Base-by-base conservation (phyloP, 1,140 invertebrate genomes). In the Heliconius nattereri region DNA sequence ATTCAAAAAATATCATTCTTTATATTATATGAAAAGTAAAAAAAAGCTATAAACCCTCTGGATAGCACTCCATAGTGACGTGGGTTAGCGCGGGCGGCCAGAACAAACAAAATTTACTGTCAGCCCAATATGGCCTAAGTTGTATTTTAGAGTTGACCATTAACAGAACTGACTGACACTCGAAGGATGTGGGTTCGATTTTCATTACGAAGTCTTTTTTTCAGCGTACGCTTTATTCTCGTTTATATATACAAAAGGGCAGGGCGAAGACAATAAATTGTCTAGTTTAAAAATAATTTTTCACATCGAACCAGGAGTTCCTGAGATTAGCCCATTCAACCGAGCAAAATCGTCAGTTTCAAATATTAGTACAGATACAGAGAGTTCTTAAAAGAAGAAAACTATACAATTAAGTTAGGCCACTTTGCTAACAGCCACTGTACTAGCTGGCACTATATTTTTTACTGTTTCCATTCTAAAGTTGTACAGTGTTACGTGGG, bases 1-100 rank as follows among this genome's bases (percentile, higher is more conserved):
- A 90, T 92, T 91, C 86, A 90, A 90, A 85, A 90, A 94, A 92
- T 92, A 94, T 92, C 91, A 91, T 93, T 92, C 91, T 89, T 89
- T 83, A 88, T 84, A 88, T 86, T 57, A 83, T 85, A 86, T 81
- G 85, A 88, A 91, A 89, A 84, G 76, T 82, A 85, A 84, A 89
- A 92, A 90, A 92, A 87, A 85, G 79, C 82, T 87, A 88, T 89
- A 91, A 92, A 89, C 90, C 88, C 89, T 92, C 91, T 90, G 88
- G 89, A 92, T 92, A 93, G 91, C 92, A 90, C 92, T 91, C 79
- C 85, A 92, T 94, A 93, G 92, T 92, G 91, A 94, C 89, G 86
- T 87, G 90, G 91, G 90, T 91, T 88, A 89, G 88, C 78, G 86
- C 88, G 85, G 89, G 91, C 92, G 92, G 92, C 86, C 92, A 94